phyloP scores from a whole-genome alignment of 2,113 vertebrate species.

The Amphilophus citrinellus region DNA sequence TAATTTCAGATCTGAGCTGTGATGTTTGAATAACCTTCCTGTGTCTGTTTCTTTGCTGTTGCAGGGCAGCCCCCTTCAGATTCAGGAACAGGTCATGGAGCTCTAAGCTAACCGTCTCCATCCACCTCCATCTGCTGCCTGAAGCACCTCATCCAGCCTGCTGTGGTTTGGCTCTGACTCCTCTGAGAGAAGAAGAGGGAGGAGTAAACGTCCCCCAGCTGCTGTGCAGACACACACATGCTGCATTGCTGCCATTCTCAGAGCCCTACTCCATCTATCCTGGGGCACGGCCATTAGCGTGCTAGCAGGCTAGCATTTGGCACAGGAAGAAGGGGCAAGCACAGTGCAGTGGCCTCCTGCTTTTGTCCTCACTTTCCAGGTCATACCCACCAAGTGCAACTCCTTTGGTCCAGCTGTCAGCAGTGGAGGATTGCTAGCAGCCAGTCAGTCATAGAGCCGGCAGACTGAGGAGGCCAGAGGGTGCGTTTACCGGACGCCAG shows the following conservation, averaged over 20 bases:
- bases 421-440: slow-evolving; percentile 25
- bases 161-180: slow-evolving; percentile 88
- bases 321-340: slow-evolving; percentile 72
- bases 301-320: slow-evolving; percentile 78
- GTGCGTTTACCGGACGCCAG: background rate
- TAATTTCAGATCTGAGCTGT: background rate
- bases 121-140: slow-evolving; percentile 68
- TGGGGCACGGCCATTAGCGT: slow-evolving; percentile 82
- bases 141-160: slow-evolving; percentile 71
- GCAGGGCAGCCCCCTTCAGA: slow-evolving; percentile 59
- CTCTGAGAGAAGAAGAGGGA: slow-evolving; percentile 55
- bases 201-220: slow-evolving; percentile 86
- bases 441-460: background rate
- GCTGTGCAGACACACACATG: slow-evolving; percentile 95
- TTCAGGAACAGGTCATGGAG: slow-evolving; percentile 78
- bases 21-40: background rate
- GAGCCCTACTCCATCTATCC: slow-evolving; percentile 84
- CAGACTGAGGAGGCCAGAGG: slow-evolving; percentile 42
- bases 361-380: slow-evolving; percentile 64
- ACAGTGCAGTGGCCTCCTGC: slow-evolving; percentile 25
- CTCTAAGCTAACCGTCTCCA: slow-evolving; percentile 83
- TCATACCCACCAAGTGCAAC: slow-evolving; percentile 53
- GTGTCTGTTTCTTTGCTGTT: slow-evolving; percentile 18
- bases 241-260: slow-evolving; percentile 96
- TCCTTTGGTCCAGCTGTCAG: slow-evolving; percentile 60